A percentile compares a stretch with the other conserved stretches of the same genome.
These are phyloP conservation scores for Bufo gargarizans DNA, from an alignment of 2,113 vertebrate species.

Conservation along the genomic window DNA sequence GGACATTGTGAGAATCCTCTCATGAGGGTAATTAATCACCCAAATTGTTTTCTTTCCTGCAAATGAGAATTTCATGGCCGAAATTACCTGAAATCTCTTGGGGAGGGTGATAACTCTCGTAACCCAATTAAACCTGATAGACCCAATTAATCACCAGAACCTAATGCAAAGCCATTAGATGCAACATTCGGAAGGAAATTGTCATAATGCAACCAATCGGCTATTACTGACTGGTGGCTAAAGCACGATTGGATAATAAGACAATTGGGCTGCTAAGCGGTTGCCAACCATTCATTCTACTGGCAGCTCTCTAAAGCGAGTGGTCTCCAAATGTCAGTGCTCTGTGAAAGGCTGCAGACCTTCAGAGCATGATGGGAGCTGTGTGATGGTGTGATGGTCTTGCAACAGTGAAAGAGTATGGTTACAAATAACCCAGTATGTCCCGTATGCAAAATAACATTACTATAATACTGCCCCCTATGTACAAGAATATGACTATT, in stretches of 20 bases:
- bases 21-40: slow-evolving; percentile 3
- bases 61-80: slow-evolving; percentile 8
- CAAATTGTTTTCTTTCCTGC: background rate
- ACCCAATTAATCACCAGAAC: slow-evolving; percentile 7
- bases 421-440: too few relatives aligned
- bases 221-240: background rate
- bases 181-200: background rate
- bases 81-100: slow-evolving; percentile 5
- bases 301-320: background rate
- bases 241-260: too few relatives aligned
- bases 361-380: too few relatives aligned
- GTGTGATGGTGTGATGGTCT: too few relatives aligned
- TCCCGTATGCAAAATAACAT: too few relatives aligned
- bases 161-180: background rate
- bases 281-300: too few relatives aligned
- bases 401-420: too few relatives aligned
- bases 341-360: too few relatives aligned
- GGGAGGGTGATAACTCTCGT: background rate
- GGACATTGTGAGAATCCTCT: background rate
- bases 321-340: too few relatives aligned
- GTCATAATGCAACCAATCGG: background rate
- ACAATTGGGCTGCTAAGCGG: too few relatives aligned
- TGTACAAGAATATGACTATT: too few relatives aligned
- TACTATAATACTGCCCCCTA: too few relatives aligned
- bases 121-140: slow-evolving; percentile 15